phyloP scores from a whole-genome alignment of 2,113 vertebrate species.

The Stigmatopora argus region DNA sequence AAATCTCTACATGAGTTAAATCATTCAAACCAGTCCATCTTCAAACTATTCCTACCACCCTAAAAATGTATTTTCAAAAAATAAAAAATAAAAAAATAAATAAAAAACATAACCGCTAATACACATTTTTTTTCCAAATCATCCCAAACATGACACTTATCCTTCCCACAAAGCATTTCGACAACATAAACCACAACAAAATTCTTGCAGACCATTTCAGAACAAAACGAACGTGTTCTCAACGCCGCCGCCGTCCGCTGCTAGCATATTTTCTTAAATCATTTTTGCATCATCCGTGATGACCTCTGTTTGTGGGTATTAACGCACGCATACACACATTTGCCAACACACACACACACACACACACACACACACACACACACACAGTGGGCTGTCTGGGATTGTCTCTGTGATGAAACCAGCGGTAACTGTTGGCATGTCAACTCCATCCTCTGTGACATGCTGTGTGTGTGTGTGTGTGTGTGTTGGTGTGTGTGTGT shows the following conservation, averaged over 20 bases:
- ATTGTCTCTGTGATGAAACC: slow-evolving; percentile 8
- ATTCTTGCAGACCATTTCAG: too few relatives aligned
- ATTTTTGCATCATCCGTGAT: slow-evolving; percentile 53
- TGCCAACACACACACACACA: background rate
- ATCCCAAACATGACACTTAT: too few relatives aligned
- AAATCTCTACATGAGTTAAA: too few relatives aligned
- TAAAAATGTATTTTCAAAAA: too few relatives aligned
- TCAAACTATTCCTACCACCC: too few relatives aligned
- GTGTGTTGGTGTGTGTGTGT: background rate
- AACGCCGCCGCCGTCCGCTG: background rate
- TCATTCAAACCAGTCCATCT: too few relatives aligned
- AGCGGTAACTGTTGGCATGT: slow-evolving; percentile 1
- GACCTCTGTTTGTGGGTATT: slow-evolving; percentile 31
- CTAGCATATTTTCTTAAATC: slow-evolving; percentile 43
- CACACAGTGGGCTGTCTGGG: background rate
- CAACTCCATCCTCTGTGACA: slow-evolving; percentile 5
- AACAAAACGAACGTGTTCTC: too few relatives aligned
- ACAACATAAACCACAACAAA: too few relatives aligned
- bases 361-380: background rate
- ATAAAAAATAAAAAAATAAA: too few relatives aligned
- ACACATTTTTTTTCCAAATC: too few relatives aligned
- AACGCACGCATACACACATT: background rate
- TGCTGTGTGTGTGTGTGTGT: background rate
- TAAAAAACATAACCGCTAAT: too few relatives aligned
- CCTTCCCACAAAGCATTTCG: too few relatives aligned